A percentile compares a stretch with the other conserved stretches of the same genome.
Conservation (phyloP, 2,888 invertebrate species). For the Capitulum mitella region DNA sequence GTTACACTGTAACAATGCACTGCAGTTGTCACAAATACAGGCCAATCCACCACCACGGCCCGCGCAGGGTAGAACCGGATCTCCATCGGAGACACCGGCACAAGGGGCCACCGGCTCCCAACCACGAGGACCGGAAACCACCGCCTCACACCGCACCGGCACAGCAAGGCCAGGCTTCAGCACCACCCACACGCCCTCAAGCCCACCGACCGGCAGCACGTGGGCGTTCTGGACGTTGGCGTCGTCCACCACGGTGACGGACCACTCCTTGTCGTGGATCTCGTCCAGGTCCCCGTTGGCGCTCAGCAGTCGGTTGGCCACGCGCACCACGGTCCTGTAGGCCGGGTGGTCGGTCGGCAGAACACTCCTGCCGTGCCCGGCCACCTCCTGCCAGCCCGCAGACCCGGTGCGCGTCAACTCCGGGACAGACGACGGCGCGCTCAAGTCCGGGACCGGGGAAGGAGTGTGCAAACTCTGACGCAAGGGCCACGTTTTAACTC, state of each 20-base stretch:
- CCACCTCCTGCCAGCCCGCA: slow-evolving; percentile 27
- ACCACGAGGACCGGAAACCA: background rate
- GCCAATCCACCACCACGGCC: background rate
- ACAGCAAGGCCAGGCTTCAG: background rate
- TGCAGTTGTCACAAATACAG: no score
- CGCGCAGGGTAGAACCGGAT: background rate
- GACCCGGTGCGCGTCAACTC: background rate
- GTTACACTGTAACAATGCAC: no score
- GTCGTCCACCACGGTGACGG: slow-evolving; percentile 47
- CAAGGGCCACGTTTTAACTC: background rate
- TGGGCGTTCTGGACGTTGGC: slow-evolving; percentile 48
- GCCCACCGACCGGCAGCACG: slow-evolving; percentile 48
- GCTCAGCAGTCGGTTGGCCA: slow-evolving; percentile 45
- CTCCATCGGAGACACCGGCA: background rate
- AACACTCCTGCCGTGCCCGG: slow-evolving; percentile 40
- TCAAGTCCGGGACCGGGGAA: background rate
- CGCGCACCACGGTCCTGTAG: slow-evolving; percentile 43
- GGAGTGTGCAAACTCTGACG: background rate
- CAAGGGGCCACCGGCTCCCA: no score
- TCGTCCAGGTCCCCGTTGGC: slow-evolving; percentile 48
- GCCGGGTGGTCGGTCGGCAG: slow-evolving; percentile 43
- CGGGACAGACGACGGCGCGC: background rate
- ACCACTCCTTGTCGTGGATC: slow-evolving; percentile 48
- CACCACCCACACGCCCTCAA: background rate
- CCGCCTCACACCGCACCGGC: no score